Base-by-base conservation (phyloP, 1,140 invertebrate species). In the Amphibalanus amphitrite region DNA sequence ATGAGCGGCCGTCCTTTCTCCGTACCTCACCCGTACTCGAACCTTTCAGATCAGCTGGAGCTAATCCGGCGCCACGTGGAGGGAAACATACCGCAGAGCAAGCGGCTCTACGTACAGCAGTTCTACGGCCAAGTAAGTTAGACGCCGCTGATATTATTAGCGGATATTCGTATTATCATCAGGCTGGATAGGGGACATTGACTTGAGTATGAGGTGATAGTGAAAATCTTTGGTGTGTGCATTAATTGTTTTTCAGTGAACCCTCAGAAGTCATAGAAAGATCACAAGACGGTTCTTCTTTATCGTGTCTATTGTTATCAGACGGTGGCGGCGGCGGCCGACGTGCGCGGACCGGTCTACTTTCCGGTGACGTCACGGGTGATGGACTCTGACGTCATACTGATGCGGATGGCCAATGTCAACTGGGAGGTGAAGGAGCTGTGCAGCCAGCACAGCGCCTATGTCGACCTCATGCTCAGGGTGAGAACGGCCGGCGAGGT, bases 371-470 rank as follows among this genome's bases (percentile, higher is more conserved):
- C 65, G 65, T 67, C 65, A 67, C 65, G 65, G n/a, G 3, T 67
- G 90, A 86, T 98, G n/a, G 88, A 96, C 79, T 86, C 89, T 38
- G 85, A 89, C 67, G 83, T 86, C 59, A 86, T 94, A 70, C 81
- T 97, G 15, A 83, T 85, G 69, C 83, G 87, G n/a, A 97, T 99
- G 88, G 72, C 72, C 3, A 86, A 85, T 6, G 93, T 97, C 1
- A 90, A 93, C 79, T 99, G 96, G 96, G 94, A 98, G 79, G 87
- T 98, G 0, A 89, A 88, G 78, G 93, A 96, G 77, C 92, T 99
- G 0, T 94, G 93, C 83, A 94, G 92, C 29, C 91, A 97, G 76
- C 96, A 99, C 78, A 97, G 91, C 78, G 80, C 82, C 20, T 99
- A 99, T 80, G 83, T 88, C 20, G 85, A 87, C 75, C 76, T 79